Evolutionary conservation across 2,888 invertebrate species (phyloP).

Genomic region (Xestobium rufovillosum): DNA sequence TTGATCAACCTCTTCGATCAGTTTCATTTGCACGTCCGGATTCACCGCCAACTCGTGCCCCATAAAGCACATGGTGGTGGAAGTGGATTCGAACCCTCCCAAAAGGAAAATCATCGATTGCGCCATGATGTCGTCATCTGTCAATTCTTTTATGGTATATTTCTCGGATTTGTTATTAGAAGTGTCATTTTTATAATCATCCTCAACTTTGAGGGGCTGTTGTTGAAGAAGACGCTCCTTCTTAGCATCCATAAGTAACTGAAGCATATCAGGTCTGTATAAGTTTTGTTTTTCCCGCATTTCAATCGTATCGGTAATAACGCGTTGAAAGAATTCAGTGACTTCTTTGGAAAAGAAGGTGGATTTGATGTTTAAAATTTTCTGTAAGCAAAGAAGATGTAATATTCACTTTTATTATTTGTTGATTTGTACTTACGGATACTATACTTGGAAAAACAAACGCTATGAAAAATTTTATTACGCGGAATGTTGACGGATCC

Average conservation of each 20-base stretch:
- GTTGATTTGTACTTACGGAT: no score
- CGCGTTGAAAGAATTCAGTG: conserved; percentile 21
- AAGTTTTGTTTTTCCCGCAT: conserved; percentile 26
- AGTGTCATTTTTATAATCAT: conserved; percentile 30
- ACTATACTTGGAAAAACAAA: no score
- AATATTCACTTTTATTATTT: no score
- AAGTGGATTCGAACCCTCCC: conserved; percentile 45
- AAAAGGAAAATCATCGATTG: conserved; percentile 48
- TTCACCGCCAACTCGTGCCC: conserved; percentile 51
- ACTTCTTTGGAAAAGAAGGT: conserved; percentile 35
- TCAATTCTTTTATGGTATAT: conserved; percentile 18
- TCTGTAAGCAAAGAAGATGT: no score
- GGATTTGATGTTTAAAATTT: conserved; percentile 30
- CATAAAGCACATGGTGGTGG: conserved; percentile 44
- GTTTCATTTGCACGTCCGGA: conserved; percentile 48
- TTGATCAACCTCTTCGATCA: conserved; percentile 48
- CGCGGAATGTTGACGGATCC: conserved; percentile 9
- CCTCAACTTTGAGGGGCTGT: conserved; percentile 14
- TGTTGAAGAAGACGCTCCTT: conserved; percentile 35
- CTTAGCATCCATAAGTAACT: conserved; percentile 49
- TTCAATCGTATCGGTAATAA: conserved; percentile 24
- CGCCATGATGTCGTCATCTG: no score
- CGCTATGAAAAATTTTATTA: no score
- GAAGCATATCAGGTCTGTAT: conserved; percentile 44
- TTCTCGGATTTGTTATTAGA: conserved; percentile 18